Evolutionary conservation across 2,797 vertebrate species (phyloP).

Genomic region (Dromococcyx pavoninus): DNA sequence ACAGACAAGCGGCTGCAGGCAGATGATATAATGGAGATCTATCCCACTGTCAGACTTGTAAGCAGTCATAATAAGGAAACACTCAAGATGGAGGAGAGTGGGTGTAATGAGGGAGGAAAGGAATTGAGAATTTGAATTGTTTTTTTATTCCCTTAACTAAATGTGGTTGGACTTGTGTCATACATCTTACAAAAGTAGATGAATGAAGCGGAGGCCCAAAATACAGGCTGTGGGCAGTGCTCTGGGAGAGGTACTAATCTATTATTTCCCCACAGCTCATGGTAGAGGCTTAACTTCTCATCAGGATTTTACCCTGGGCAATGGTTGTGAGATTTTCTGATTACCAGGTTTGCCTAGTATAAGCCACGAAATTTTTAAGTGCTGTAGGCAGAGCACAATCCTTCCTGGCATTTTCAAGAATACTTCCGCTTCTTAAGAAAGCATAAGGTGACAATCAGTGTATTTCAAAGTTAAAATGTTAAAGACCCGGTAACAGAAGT

Average conservation of each 20-base stretch:
- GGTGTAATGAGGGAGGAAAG: constrained; percentile 50
- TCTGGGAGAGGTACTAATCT: neutral
- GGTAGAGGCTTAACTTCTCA: neutral
- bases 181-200: neutral
- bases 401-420: neutral
- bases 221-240: neutral
- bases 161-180: neutral
- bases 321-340: neutral
- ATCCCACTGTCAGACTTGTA: constrained; percentile 25
- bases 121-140: constrained; percentile 5
- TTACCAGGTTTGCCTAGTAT: neutral
- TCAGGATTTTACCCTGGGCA: neutral
- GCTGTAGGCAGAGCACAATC: neutral
- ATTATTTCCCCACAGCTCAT: neutral
- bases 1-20: constrained; percentile 25
- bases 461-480: neutral
- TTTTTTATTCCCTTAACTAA: constrained; percentile 22
- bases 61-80: constrained; percentile 34
- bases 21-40: constrained; percentile 43
- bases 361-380: neutral
- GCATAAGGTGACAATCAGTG: neutral
- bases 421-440: neutral
- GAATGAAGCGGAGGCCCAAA: neutral
- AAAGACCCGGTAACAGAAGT: neutral
- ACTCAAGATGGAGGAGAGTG: constrained; percentile 45